Evolutionary conservation across 2,888 invertebrate genomes (phyloP), one percentile per base, ranked within the genome.

Genomic region (Margaritifera margaritifera): DNA sequence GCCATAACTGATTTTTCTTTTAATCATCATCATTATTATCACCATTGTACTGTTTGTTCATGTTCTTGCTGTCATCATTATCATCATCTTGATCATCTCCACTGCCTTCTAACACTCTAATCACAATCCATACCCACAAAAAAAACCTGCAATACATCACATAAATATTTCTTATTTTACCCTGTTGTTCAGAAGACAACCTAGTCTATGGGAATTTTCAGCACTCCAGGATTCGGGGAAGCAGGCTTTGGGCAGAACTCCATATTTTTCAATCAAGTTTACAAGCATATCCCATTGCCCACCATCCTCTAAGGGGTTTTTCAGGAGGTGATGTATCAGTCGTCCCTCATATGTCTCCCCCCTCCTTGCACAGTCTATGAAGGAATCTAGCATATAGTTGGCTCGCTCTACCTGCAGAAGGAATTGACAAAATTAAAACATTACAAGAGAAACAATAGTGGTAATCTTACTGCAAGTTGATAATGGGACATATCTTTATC

Each of bases 281-380:
- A 94, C 94, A 71, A 96, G 91, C 96, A 97, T 96, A 87, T 96
- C 95, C 96, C 96, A 97, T 88, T 97, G 96, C 0, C 97, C 86
- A 1, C 86, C 86, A 71, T 86, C 86, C 51, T 84, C 84, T 4
- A 80, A 59, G 4, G 85, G 84, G 56, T 79, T 78, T 87, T 92
- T 90, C 24, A 96, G 91, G 64, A 97, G 90, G 88, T 95, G 95
- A 75, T 94, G 93, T 64, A 96, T 92, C 20, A 96, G 91, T 72
- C 96, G 92, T 0, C 96, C 95, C 74, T 95, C 95, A 0, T 95
- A 92, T 0, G 92, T 86, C 86, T 96, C 96, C 19, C 94, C 94
- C 69, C 93, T 91, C 82, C 92, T 92, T 0, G 95, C 94, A 0
- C 94, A 94, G 73, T 93, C 92, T 0, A 96, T 94, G 79, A 96